Evolutionary conservation across 2,113 vertebrate species (phyloP).

Genomic region (Pterocles burchelli): DNA sequence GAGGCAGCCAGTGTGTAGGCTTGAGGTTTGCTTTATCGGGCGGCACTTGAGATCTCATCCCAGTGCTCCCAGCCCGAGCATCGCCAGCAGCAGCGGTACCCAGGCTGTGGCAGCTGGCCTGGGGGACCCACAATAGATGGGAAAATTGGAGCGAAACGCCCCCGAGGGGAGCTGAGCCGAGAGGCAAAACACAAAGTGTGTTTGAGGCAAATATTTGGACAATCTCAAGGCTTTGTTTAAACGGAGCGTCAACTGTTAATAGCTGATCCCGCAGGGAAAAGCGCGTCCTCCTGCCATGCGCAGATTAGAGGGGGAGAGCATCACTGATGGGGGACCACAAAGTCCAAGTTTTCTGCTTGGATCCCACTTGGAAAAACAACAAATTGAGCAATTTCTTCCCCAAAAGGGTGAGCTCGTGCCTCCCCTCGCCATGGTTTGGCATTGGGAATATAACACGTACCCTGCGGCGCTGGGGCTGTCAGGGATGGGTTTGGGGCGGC

Average conservation of each 20-base stretch:
- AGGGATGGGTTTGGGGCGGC: not conserved
- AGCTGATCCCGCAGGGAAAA: slow-evolving; percentile 16
- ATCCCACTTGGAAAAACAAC: not conserved
- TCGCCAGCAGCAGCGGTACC: not conserved
- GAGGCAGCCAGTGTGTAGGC: not conserved
- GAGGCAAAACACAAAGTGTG: not conserved
- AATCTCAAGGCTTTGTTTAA: slow-evolving; percentile 59
- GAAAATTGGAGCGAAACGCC: not conserved
- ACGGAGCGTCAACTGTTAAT: slow-evolving; percentile 36
- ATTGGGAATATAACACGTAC: accelerated
- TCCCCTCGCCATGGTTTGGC: accelerated
- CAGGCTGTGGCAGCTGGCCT: not conserved
- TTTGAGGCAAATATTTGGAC: slow-evolving; percentile 70
- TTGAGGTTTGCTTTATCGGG: not conserved
- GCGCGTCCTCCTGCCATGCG: slow-evolving; percentile 7
- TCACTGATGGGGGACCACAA: not conserved
- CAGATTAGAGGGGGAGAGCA: not conserved
- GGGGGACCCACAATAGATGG: not conserved
- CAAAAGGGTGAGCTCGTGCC: accelerated
- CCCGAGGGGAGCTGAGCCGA: not conserved
- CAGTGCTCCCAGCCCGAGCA: not conserved
- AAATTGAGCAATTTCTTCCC: not conserved
- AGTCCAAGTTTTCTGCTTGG: not conserved
- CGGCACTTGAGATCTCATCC: not conserved
- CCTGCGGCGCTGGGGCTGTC: accelerated